Conservation (phyloP, 2,797 vertebrate genomes). For the Sternotherus odoratus region DNA sequence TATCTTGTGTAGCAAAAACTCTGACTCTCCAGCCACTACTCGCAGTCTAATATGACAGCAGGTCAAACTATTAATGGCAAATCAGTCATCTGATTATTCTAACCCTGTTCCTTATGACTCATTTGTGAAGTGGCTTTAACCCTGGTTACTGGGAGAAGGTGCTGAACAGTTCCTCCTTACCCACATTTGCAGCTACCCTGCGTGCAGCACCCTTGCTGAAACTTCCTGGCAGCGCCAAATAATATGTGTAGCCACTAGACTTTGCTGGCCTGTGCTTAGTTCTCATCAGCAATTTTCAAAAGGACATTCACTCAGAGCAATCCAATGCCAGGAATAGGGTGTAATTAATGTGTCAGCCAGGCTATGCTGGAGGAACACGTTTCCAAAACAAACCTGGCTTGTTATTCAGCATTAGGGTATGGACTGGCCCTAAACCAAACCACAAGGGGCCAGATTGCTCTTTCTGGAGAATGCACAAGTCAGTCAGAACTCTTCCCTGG, state of each 20-base stretch:
- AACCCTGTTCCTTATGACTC: not conserved
- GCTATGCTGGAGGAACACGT: slow-evolving; percentile 43
- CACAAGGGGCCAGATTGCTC: not conserved
- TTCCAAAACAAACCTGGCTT: slow-evolving; percentile 56
- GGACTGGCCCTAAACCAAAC: slow-evolving; percentile 10
- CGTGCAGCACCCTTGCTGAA: not conserved
- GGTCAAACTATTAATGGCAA: not conserved
- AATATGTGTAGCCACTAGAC: not conserved
- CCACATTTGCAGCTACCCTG: not conserved
- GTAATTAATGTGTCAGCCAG: slow-evolving; percentile 31
- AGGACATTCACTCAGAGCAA: slow-evolving; percentile 23
- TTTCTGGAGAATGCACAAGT: not conserved
- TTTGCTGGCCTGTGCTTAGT: not conserved
- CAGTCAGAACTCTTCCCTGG: not conserved
- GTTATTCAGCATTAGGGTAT: not conserved
- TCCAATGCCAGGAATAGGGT: slow-evolving; percentile 4
- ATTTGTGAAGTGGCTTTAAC: not conserved
- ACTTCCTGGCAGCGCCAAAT: not conserved
- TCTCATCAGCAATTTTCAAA: slow-evolving; percentile 51
- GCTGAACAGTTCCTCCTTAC: not conserved
- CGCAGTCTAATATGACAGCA: not conserved
- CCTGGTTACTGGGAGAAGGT: not conserved
- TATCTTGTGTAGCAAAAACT: not conserved
- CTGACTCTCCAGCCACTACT: not conserved
- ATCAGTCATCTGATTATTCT: not conserved